Conservation (phyloP, 2,888 invertebrate genomes). For the Rhopalosiphum nymphaeae region DNA sequence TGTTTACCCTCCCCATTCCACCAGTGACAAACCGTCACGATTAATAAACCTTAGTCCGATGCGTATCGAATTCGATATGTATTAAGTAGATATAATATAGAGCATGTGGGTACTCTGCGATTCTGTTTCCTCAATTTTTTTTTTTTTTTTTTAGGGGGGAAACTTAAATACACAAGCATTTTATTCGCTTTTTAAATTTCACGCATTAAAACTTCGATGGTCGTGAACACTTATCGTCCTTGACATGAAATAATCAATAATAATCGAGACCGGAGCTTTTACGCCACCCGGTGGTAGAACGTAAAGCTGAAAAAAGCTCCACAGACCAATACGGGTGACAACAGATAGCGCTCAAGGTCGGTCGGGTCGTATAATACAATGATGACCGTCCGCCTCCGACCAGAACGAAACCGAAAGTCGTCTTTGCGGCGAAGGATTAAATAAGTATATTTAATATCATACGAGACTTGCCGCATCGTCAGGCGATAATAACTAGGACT, state of each 20-base stretch:
- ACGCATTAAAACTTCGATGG: too few species aligned
- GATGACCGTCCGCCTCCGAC: background rate
- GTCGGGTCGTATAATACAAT: background rate
- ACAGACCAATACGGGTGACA: background rate
- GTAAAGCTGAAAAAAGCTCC: background rate
- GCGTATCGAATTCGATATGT: background rate
- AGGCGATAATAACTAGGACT: background rate
- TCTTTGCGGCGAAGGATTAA: background rate
- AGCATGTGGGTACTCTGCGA: background rate
- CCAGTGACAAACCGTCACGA: background rate
- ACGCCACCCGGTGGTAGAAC: background rate
- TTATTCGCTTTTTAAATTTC: background rate
- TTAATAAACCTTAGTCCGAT: background rate
- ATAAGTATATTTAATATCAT: background rate
- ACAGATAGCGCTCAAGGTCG: slow-evolving; percentile 38
- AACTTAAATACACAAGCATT: background rate
- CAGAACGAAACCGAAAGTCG: slow-evolving; percentile 3
- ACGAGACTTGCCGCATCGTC: background rate
- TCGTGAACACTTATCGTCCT: background rate
- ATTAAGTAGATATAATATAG: background rate
- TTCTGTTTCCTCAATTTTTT: background rate
- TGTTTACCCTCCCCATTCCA: background rate
- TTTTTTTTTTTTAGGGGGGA: too few species aligned
- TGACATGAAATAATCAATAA: background rate
- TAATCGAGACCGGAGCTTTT: background rate